Conservation (phyloP, 2,797 vertebrate species). For the Varecia variegata region DNA sequence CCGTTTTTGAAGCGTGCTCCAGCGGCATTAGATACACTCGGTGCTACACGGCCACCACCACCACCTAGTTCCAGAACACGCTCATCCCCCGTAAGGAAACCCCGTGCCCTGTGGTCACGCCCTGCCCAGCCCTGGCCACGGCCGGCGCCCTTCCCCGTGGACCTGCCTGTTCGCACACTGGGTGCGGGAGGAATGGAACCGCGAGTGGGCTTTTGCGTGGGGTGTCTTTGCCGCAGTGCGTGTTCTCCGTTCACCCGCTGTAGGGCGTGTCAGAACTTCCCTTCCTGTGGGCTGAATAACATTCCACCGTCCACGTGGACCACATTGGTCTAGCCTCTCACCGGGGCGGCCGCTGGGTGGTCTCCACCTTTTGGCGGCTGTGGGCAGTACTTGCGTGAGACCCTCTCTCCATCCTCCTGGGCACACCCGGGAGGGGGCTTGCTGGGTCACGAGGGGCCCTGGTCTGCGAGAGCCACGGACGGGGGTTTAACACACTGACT, state of each 20-base stretch:
- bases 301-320: fast-evolving
- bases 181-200: fast-evolving
- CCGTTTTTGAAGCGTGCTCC: fast-evolving
- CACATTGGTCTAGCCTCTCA: fast-evolving
- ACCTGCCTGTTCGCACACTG: not conserved
- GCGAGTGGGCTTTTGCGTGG: not conserved
- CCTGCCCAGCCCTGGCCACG: no score
- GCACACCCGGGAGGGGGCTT: fast-evolving
- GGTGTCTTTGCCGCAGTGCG: not conserved
- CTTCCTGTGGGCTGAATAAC: no score
- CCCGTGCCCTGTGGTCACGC: fast-evolving
- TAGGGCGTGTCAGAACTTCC: fast-evolving
- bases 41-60: fast-evolving
- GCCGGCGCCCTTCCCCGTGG: not conserved
- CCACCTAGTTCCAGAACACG: not conserved
- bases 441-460: fast-evolving
- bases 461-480: fast-evolving
- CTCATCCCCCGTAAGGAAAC: not conserved
- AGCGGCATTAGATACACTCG: not conserved
- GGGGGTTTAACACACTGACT: no score
- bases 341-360: no score
- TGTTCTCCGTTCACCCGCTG: fast-evolving
- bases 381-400: fast-evolving
- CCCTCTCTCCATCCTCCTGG: fast-evolving
- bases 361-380: fast-evolving